Base-by-base conservation (phyloP, 1,140 invertebrate species). In the Rhyacophila brunnea region DNA sequence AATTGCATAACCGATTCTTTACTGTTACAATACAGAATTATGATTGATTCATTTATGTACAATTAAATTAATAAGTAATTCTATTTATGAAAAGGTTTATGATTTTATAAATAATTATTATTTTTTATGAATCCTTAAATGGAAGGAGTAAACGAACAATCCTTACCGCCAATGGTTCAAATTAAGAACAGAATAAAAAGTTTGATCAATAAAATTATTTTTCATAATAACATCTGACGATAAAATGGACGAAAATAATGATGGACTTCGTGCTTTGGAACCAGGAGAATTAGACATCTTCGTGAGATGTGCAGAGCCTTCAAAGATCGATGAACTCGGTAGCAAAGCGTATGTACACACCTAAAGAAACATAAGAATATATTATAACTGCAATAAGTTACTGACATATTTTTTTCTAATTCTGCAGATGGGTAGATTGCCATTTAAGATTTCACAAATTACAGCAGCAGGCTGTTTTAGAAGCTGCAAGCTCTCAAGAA, bases 381-480 rank as follows among this genome's bases (percentile, higher is more conserved):
- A n/a, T n/a, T n/a, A n/a, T n/a, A n/a, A n/a, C n/a, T n/a, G n/a
- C n/a, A n/a, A n/a, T n/a, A n/a, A n/a, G n/a, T n/a, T n/a, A n/a
- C n/a, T n/a, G n/a, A n/a, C n/a, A 49, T 43, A 32, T 18, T 48
- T 10, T 32, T 48, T 32, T 62, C 19, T 48, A 66, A 42, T 13
- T 50, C 36, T 63, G 14, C 42, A 79, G 88, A 44, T 92, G 89
- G 89, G 74, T 90, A 36, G 88, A 91, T 66, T 85, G 83, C 71
- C 89, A 92, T 65, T 85, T 89, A 67, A 81, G 84, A 62, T 70
- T 91, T 2, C 84, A 91, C 63, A 86, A 90, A 69, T 68, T 92
- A n/a, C 87, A 88, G 61, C 87, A 91, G 69, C 87, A 92, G 79
- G 87, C 87, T 28, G 80, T 88, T 60, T 74, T 90, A 15, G 89